These are phyloP conservation scores for Sphecodes monilicornis DNA, from an alignment of 2,888 invertebrate species.

Conservation along the genomic window DNA sequence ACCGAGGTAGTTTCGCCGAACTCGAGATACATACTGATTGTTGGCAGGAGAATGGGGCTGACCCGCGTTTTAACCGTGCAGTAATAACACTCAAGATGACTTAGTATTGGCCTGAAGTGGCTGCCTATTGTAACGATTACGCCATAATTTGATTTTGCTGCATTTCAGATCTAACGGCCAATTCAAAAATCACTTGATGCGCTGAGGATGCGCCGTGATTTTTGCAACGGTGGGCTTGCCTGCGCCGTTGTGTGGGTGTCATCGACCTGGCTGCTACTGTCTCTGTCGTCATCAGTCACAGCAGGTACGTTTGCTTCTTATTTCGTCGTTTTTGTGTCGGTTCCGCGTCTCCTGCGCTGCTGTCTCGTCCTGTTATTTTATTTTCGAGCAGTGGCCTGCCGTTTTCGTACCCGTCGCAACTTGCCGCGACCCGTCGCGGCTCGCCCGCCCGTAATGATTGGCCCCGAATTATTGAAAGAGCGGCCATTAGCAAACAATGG, in stretches of 20 bases:
- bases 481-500: constrained; percentile 68
- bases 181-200: constrained; percentile 80
- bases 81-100: no score
- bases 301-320: constrained; percentile 55
- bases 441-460: constrained; percentile 59
- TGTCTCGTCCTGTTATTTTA: constrained; percentile 25
- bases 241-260: constrained; percentile 81
- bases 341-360: not conserved
- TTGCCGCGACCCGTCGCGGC: not conserved
- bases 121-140: not conserved
- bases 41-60: not conserved
- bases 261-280: constrained; percentile 75
- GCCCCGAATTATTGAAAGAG: constrained; percentile 65
- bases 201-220: constrained; percentile 82
- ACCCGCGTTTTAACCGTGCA: not conserved
- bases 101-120: not conserved
- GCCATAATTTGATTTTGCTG: not conserved
- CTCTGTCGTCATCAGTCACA: constrained; percentile 71
- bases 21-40: not conserved
- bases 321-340: not conserved
- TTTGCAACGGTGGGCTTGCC: constrained; percentile 79
- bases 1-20: not conserved
- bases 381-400: constrained; percentile 32
- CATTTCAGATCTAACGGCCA: constrained; percentile 72
- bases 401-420: not conserved